Evolutionary conservation across 1,140 invertebrate species (phyloP), one percentile per base, ranked within the genome.

Genomic region (Lepidurus arcticus): DNA sequence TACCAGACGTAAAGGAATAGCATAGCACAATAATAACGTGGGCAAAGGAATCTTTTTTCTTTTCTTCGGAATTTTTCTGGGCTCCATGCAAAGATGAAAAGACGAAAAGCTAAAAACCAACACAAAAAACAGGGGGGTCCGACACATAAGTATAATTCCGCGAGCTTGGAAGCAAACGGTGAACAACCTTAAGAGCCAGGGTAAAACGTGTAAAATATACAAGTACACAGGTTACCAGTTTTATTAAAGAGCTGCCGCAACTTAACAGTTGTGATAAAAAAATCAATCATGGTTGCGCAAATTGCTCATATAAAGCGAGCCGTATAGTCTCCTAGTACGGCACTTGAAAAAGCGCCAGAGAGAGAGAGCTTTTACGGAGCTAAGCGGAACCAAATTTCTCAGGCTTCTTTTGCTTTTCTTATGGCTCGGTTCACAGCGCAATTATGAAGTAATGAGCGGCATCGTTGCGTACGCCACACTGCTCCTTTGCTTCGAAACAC

Each of bases 361-460:
- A 65, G 11, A 13, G 9, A 65, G 21, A 65, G 53, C 16, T 65
- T 65, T 65, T 65, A 65, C 53, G 21, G 21, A 65, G 47, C 13
- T 13, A 65, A 65, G 47, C 47, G 47, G 21, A 65, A 65, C 53
- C 53, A 65, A 65, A 65, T 65, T 65, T 65, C 53, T 65, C 53
- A 65, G 53, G 16, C 53, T 65, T 65, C 53, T 65, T 65, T 34
- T 34, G 34, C 34, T 34, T 34, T 34, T 34, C 34, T 34, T 65
- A 65, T 13, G 53, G 53, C 21, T 65, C n/a, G 53, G 16, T 65
- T 65, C 53, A 65, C 13, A 65, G 53, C 9, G 53, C 53, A 65
- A 65, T 65, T 65, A 65, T 65, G 21, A 65, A 7, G 53, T 65
- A 65, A 65, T 65, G 13, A 65, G 53, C 53, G 53, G 53, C 53